These are phyloP conservation scores for Arenicola marina DNA, from an alignment of 2,888 invertebrate genomes.

Conservation along the genomic window DNA sequence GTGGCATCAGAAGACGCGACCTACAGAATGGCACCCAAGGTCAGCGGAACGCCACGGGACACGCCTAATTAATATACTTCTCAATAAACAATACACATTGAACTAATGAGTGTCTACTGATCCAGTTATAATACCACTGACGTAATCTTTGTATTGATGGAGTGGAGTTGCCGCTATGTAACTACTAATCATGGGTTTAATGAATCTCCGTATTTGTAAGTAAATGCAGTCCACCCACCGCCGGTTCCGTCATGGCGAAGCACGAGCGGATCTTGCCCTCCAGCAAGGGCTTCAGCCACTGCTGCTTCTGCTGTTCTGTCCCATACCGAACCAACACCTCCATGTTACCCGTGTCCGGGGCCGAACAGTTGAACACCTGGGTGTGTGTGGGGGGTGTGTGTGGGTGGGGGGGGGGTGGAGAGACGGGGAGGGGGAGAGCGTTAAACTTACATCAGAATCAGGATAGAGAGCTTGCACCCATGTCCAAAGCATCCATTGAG, in stretches of 20 bases:
- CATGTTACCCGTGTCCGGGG: constrained; percentile 65
- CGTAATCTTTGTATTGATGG: too few species aligned
- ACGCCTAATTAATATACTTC: too few species aligned
- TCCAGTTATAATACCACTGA: too few species aligned
- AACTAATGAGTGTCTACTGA: too few species aligned
- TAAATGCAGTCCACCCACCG: constrained; percentile 37
- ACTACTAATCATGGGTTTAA: too few species aligned
- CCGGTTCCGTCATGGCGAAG: constrained; percentile 39
- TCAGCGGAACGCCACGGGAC: too few species aligned
- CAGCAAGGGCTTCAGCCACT: constrained; percentile 59
- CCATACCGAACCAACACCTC: constrained; percentile 63
- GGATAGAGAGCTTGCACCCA: not conserved
- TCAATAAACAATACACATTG: too few species aligned
- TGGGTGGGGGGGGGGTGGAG: not conserved
- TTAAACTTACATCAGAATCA: not conserved
- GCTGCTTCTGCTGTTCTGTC: constrained; percentile 58
- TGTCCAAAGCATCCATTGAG: too few species aligned
- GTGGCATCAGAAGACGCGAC: constrained; percentile 64
- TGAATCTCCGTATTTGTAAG: not conserved
- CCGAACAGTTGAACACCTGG: constrained; percentile 63
- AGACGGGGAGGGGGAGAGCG: not conserved
- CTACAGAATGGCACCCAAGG: too few species aligned
- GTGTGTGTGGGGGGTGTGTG: too few species aligned
- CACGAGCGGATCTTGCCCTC: constrained; percentile 55
- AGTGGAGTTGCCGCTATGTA: too few species aligned